Percentiles rank a stretch among this genome's conserved stretches.
phyloP scores from a whole-genome alignment of 23 tunicate genomes.

The Halocynthia aurantium region DNA sequence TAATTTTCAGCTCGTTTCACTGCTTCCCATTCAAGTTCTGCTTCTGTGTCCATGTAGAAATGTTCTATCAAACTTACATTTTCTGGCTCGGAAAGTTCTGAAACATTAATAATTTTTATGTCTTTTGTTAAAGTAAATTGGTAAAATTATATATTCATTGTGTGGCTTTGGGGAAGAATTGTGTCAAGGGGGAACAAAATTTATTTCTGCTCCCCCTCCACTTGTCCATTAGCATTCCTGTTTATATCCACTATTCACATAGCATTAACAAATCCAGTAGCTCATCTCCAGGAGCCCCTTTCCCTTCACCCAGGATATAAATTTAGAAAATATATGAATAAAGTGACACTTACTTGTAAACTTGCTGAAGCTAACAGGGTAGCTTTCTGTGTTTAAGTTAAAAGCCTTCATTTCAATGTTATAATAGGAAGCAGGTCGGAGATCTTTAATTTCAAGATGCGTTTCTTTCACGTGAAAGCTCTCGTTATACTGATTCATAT shows the following conservation, averaged over 20 bases:
- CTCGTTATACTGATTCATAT: not conserved
- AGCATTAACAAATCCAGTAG: no score
- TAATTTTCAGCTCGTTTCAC: constrained; percentile 56
- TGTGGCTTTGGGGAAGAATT: no score
- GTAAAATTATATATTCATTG: no score
- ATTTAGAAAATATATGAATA: no score
- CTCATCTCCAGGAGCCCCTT: not conserved
- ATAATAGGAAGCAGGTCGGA: constrained; percentile 79
- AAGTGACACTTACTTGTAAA: constrained; percentile 69
- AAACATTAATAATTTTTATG: not conserved
- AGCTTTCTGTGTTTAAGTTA: constrained; percentile 74
- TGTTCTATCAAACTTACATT: constrained; percentile 29
- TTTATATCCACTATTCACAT: no score
- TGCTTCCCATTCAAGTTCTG: constrained; percentile 64
- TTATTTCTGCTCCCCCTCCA: no score
- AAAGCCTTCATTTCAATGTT: constrained; percentile 52
- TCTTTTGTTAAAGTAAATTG: no score
- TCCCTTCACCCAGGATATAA: no score
- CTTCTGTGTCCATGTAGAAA: constrained; percentile 94
- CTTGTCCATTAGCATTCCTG: no score
- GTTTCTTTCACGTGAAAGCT: constrained; percentile 18
- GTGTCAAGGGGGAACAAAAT: no score
- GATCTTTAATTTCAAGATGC: constrained; percentile 12
- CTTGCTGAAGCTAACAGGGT: constrained; percentile 22
- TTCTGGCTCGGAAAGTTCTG: constrained; percentile 62